Evolutionary conservation across 2,797 vertebrate species (phyloP), one percentile per base, ranked within the genome.

Genomic region (Pygocentrus nattereri): DNA sequence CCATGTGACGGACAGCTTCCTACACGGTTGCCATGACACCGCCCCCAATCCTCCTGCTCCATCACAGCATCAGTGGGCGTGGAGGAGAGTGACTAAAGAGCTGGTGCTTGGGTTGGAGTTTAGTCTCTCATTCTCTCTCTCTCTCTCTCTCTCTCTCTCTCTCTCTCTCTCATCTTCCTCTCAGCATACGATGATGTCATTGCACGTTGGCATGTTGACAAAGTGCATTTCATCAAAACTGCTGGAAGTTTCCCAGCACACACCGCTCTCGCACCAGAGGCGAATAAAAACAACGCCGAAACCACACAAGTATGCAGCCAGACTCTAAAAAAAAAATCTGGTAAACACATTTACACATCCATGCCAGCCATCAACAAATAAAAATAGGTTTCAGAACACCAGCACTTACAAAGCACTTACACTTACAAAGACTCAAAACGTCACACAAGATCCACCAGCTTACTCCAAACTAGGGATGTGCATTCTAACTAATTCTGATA

Each of bases 21-120:
- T 82, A 85, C 84, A 84, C 86, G 76, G 92, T 92, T 90, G 90
- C 90, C 90, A 93, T 93, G 92, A 90, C 89, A 87, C 90, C 91
- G 65, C 90, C 91, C 86, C 89, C 87, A 89, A 87, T 89, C 89
- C 83, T 85, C 90, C 85, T 49, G 76, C 89, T 90, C 85, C 78
- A 70, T 88, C 87, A 30, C 78, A 86, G 86, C 75, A 77, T 44
- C 61, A 86, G 89, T 88, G 85, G 88, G 89, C 65, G 88, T 88
- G 89, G 84, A 88, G 85, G 73, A 87, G 87, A 83, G 86, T 92
- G 90, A 92, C 90, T 91, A 92, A 93, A 79, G 87, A 90, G 8
- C 62, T 84, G 84, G 81, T 56, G 82, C 76, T 58, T 84, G 41
- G 81, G 76, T 67, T 80, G 38, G 50, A 27, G 5, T 70, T 70